Evolutionary conservation across 2,113 vertebrate genomes (phyloP), one percentile per base, ranked within the genome.

Genomic region (Alligator mississippiensis): DNA sequence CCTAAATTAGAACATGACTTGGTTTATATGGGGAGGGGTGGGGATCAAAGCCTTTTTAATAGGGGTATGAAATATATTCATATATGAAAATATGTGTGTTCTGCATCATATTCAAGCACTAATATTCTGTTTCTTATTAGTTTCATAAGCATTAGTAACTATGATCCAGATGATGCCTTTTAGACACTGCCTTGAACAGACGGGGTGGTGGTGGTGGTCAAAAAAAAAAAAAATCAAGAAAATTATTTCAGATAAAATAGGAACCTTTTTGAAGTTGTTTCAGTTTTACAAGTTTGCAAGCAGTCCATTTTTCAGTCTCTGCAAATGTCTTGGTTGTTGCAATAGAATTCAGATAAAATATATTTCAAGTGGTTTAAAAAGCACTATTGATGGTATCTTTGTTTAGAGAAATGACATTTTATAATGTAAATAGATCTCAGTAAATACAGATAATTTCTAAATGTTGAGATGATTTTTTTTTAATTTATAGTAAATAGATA

Each of bases 1-100:
- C 15, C 86, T 87, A 88, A 93, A 68, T 15, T 1, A 76, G 72
- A 96, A 63, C 28, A 38, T 30, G n/a, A 80, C 72, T 72, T 85
- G 21, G 72, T 76, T 93, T 76, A 19, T 84, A 88, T 70, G 88
- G 89, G 81, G 94, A 96, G 89, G 81, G 94, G 95, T 88, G 61
- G 55, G 7, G 11, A 84, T 94, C 55, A 72, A 72, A 54, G 64
- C 15, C 15, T 3, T 64, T 4, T 76, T 59, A 16, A 27, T 91
- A 78, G 66, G 72, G 72, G 78, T 3, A 5, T 91, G 38, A 78
- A 28, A 60, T 38, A 87, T 47, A 57, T 87, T 90, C 81, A 34
- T 30, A 82, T 3, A 70, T 47, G 60, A 77, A 85, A 90, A 86
- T 30, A 3, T 47, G 34, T 24, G 22, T 74, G 70, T 47, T 38